These are phyloP conservation scores for Epizoanthus rinbou DNA, from an alignment of 92 coral and sea anemone genomes.

Conservation along the genomic window DNA sequence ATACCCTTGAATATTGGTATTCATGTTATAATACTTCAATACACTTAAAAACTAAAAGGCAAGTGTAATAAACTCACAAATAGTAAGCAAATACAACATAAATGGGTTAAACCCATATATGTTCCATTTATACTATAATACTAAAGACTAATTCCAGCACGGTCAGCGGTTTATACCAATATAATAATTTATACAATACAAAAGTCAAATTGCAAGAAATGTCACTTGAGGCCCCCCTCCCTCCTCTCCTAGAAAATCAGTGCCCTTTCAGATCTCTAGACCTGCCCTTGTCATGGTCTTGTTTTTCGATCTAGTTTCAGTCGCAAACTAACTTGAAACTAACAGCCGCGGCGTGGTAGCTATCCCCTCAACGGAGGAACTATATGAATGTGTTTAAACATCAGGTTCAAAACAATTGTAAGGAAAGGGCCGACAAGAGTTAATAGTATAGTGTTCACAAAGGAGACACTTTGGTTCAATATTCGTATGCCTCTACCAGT, in stretches of 20 bases:
- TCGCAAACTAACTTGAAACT: neutral
- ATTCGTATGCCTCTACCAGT: conserved; percentile 27
- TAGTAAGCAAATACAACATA: too few species aligned
- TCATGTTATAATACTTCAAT: too few species aligned
- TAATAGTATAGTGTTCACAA: conserved; percentile 31
- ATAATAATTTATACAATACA: too few species aligned
- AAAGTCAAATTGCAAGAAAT: too few species aligned
- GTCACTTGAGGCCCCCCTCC: neutral
- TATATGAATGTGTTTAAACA: conserved; percentile 51
- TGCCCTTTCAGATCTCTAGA: neutral
- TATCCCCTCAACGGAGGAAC: conserved; percentile 5
- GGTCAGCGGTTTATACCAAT: too few species aligned
- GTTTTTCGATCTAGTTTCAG: neutral
- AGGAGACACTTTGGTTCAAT: conserved; percentile 37
- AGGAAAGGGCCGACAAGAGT: conserved; percentile 44
- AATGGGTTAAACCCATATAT: too few species aligned
- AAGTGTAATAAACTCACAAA: too few species aligned
- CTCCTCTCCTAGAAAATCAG: neutral
- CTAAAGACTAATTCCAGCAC: too few species aligned
- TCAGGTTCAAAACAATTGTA: conserved; percentile 34
- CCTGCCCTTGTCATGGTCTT: neutral
- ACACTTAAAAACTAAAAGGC: too few species aligned
- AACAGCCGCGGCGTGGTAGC: neutral
- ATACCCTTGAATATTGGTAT: neutral
- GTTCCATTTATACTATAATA: too few species aligned